These are phyloP conservation scores for Drosophila sordidula DNA, from an alignment of 2,888 invertebrate genomes.

Conservation along the genomic window DNA sequence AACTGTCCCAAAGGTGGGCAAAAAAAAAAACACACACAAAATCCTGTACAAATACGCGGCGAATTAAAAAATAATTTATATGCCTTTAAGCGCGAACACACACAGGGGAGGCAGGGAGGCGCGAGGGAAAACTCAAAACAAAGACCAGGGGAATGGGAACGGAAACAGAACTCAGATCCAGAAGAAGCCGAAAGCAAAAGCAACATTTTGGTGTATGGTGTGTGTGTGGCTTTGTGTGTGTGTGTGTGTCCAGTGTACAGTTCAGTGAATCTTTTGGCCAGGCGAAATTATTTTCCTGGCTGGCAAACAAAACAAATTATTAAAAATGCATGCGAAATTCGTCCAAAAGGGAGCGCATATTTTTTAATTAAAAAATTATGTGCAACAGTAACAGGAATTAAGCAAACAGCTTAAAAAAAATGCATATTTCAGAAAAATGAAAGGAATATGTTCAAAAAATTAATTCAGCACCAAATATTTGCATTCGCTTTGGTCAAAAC, in stretches of 20 bases:
- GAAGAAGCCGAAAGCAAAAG: constrained; percentile 28
- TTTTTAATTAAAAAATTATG: constrained; percentile 71
- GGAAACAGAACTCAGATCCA: constrained; percentile 10
- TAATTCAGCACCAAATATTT: background rate
- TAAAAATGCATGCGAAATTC: constrained; percentile 72
- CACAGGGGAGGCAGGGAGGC: too few species aligned
- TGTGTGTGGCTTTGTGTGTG: constrained; percentile 14
- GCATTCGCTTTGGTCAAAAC: background rate
- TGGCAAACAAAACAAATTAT: constrained; percentile 76
- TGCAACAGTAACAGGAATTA: constrained; percentile 27
- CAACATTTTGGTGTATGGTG: constrained; percentile 13
- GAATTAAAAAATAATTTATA: constrained; percentile 76
- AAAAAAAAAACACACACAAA: constrained; percentile 41
- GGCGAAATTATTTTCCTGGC: constrained; percentile 71
- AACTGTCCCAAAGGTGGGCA: background rate
- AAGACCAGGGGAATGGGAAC: constrained; percentile 3
- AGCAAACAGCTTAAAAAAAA: background rate
- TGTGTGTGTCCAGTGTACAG: constrained; percentile 57
- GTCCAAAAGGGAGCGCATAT: constrained; percentile 36
- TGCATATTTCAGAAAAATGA: background rate
- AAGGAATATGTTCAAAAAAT: background rate
- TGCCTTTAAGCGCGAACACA: constrained; percentile 61
- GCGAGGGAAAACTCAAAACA: constrained; percentile 18
- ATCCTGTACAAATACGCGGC: constrained; percentile 65
- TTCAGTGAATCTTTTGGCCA: constrained; percentile 73